Evolutionary conservation across 1,140 invertebrate genomes (phyloP), one percentile per base, ranked within the genome.

Genomic region (Ceratoteleas bidentatus): DNA sequence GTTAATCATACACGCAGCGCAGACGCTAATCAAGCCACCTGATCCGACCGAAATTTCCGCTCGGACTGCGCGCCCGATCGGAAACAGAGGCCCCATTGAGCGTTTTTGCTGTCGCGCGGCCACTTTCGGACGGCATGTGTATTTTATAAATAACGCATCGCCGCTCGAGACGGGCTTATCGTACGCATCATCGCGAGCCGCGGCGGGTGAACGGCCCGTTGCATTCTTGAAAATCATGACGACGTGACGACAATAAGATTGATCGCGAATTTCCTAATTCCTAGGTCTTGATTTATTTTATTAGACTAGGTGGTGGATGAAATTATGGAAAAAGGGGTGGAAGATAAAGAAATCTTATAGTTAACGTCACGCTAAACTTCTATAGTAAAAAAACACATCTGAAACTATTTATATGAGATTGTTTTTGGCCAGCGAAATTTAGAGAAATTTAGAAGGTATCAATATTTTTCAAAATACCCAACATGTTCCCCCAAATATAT

Each of bases 201-300:
- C 11, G 8, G 61, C 78, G 84, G 85, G 84, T 85, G 79, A 86
- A 85, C 81, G 83, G 69, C 81, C 84, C 83, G 56, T 8, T 77
- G 78, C 80, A 83, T 85, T 84, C 83, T 80, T 83, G 70, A 81
- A 86, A 84, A 83, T 82, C 79, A 83, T 78, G 58, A 62, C 75
- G 52, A 68, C 61, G 70, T 64, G 62, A 69, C 49, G 69, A 72
- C 79, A 77, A 68, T 83, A 52, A 78, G 74, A 74, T 69, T 62
- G 66, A 73, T 77, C 68, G 68, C 50, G 50, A 60, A 57, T 62
- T 75, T 79, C 16, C 69, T 52, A 72, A 75, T 58, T 66, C 49
- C 24, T 24, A 2, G 4, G 24, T 24, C 24, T 24, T 24, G 24
- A 24, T 24, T 24, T 24, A 24, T 24, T 24, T 24, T 24, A 24